A percentile compares a stretch with the other conserved stretches of the same genome.
phyloP scores from a whole-genome alignment of 2,888 invertebrate species.

The Eurytoma adleriae region DNA sequence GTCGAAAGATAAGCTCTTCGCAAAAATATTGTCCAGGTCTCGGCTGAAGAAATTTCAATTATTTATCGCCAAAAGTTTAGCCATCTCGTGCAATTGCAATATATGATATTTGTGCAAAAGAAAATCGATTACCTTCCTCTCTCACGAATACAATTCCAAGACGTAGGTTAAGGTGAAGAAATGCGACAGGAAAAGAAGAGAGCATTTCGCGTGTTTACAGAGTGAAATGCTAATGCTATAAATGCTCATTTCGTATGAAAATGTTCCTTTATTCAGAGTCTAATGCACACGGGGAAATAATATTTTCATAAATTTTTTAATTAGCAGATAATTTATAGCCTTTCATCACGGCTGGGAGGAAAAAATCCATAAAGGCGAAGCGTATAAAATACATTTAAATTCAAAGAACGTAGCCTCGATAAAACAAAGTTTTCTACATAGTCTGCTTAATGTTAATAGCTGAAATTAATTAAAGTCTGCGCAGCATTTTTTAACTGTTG shows the following conservation, averaged over 20 bases:
- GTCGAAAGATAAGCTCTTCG: conserved; percentile 68
- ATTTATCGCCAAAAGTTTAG: conserved; percentile 40
- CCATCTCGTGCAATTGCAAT: conserved; percentile 8
- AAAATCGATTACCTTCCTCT: neutral
- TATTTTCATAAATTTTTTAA: conserved; percentile 57
- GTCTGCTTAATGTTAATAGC: conserved; percentile 54
- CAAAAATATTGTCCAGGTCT: conserved; percentile 61
- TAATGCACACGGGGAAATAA: conserved; percentile 42
- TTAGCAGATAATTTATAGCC: conserved; percentile 57
- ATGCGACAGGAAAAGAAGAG: conserved; percentile 9
- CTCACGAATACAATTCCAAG: neutral
- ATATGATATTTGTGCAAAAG: neutral
- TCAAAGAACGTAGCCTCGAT: conserved; percentile 55
- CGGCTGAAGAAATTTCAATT: conserved; percentile 37
- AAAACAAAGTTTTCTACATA: conserved; percentile 55
- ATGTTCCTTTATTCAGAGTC: conserved; percentile 49
- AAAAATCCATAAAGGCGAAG: conserved; percentile 52
- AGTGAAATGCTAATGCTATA: conserved; percentile 46
- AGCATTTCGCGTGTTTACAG: neutral
- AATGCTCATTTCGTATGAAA: conserved; percentile 47
- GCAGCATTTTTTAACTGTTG: conserved; percentile 39
- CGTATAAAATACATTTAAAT: conserved; percentile 56
- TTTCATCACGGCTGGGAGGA: conserved; percentile 44
- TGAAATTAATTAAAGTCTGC: conserved; percentile 54
- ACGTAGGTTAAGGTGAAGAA: conserved; percentile 15